Conservation (phyloP, 2,888 invertebrate species). For the Watsonalla binaria region DNA sequence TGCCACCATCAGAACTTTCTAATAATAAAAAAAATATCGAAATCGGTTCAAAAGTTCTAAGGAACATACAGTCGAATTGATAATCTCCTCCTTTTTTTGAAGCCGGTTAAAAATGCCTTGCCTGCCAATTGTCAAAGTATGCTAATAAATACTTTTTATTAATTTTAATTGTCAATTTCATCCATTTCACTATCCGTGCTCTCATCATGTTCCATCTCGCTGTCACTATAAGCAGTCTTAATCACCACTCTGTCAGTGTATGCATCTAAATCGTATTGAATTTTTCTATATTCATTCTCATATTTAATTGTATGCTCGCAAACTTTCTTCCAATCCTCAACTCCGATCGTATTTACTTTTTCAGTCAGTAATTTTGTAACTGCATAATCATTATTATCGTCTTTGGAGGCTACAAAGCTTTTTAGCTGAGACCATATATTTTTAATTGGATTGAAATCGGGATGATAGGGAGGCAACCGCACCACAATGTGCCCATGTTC, state of each 20-base stretch:
- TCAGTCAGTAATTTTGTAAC: conserved; percentile 6
- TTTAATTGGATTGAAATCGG: conserved; percentile 10
- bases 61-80: too few species aligned
- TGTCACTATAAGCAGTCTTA: conserved; percentile 7
- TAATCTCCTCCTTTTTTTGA: too few species aligned
- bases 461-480: conserved; percentile 2
- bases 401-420: conserved; percentile 7
- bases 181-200: background rate
- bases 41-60: too few species aligned
- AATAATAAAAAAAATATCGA: too few species aligned
- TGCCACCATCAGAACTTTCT: too few species aligned
- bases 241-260: conserved; percentile 6
- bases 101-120: too few species aligned
- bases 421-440: conserved; percentile 14
- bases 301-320: conserved; percentile 10
- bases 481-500: conserved; percentile 6
- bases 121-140: too few species aligned
- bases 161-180: too few species aligned
- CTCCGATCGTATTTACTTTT: conserved; percentile 9
- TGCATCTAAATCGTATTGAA: conserved; percentile 5
- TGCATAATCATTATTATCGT: conserved; percentile 4
- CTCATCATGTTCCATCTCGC: conserved; percentile 5
- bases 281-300: conserved; percentile 11
- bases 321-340: conserved; percentile 10
- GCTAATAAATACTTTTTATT: too few species aligned